These are phyloP conservation scores for Phalacrocorax brasilianus DNA, from an alignment of 2,113 vertebrate genomes.

Conservation along the genomic window DNA sequence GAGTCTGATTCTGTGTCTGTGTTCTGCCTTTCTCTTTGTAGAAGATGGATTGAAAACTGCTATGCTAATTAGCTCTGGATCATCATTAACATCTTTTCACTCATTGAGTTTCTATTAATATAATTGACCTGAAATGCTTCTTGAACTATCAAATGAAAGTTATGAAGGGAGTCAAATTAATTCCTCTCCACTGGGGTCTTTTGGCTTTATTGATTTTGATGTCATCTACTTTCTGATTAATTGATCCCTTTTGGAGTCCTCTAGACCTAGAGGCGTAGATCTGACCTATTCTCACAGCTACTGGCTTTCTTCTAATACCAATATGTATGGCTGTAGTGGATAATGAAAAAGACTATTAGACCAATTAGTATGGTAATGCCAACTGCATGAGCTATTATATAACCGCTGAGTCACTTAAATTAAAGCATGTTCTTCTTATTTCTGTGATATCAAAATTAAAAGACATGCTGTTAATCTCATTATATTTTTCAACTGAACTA, in stretches of 20 bases:
- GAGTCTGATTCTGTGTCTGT: background rate
- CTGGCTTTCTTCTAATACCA: background rate
- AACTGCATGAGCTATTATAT: background rate
- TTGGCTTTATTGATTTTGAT: background rate
- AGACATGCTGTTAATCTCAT: constrained; percentile 7
- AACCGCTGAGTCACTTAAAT: background rate
- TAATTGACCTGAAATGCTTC: constrained; percentile 44
- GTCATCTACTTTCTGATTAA: background rate
- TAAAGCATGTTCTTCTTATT: background rate
- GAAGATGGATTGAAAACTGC: constrained; percentile 34
- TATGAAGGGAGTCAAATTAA: constrained; percentile 13
- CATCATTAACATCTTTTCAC: constrained; percentile 46
- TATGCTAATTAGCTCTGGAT: constrained; percentile 47
- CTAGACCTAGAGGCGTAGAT: background rate
- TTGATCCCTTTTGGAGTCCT: background rate
- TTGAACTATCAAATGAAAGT: constrained; percentile 27
- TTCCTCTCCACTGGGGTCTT: background rate
- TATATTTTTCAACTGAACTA: background rate
- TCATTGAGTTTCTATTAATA: constrained; percentile 44
- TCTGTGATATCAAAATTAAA: background rate
- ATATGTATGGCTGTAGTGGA: background rate
- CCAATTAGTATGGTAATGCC: background rate
- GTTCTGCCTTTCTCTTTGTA: constrained; percentile 13
- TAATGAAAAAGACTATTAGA: background rate
- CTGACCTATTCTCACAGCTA: background rate